Evolutionary conservation across 1,140 invertebrate species (phyloP).

Genomic region (Odontomachus brunneus): DNA sequence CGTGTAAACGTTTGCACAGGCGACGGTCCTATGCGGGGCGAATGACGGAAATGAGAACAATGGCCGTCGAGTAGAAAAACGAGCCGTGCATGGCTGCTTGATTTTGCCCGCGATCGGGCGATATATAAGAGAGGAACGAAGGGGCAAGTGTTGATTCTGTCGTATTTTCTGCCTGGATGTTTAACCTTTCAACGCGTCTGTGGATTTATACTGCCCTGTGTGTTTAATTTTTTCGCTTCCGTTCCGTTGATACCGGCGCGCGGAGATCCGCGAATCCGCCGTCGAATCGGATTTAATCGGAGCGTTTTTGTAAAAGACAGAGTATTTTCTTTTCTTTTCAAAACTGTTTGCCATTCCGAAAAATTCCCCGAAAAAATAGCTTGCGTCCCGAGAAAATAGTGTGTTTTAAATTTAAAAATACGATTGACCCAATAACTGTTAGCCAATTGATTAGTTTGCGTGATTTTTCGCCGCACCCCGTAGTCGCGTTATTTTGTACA

Average conservation of each 20-base stretch:
- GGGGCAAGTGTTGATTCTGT: neutral
- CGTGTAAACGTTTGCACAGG: constrained; percentile 17
- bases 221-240: neutral
- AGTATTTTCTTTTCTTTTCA: neutral
- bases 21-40: neutral
- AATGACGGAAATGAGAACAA: constrained; percentile 2
- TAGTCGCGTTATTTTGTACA: constrained; percentile 13
- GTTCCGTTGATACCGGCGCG: neutral
- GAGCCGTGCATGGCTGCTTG: neutral
- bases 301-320: neutral
- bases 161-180: neutral
- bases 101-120: neutral
- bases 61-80: neutral
- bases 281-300: neutral
- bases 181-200: neutral
- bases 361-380: neutral
- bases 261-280: neutral
- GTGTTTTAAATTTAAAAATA: constrained; percentile 4
- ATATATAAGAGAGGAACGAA: constrained; percentile 15
- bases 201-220: neutral
- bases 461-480: neutral
- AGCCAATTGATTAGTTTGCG: neutral
- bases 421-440: neutral
- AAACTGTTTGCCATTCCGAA: neutral
- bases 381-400: too few species aligned